Evolutionary conservation across 2,888 invertebrate genomes (phyloP).

Genomic region (Tinea pellionella): DNA sequence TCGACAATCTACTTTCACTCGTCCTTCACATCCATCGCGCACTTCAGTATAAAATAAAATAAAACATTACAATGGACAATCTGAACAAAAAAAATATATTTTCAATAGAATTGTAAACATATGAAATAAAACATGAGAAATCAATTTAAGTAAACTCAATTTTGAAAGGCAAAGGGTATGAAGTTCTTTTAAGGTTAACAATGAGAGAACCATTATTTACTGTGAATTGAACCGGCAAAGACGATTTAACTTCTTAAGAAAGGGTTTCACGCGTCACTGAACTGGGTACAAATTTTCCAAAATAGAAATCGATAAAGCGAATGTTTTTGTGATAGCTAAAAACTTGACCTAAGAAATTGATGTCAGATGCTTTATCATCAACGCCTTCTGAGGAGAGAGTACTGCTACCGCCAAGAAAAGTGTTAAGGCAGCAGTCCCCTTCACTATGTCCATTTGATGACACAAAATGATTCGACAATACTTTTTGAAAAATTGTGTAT

Average conservation of each 20-base stretch:
- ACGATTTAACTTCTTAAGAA: conserved; percentile 45
- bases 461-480: no score
- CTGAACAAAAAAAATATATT: not conserved
- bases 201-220: conserved; percentile 39
- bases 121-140: not conserved
- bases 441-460: no score
- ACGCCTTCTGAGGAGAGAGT: no score
- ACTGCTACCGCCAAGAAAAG: no score
- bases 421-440: no score
- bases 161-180: conserved; percentile 2
- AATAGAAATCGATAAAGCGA: conserved; percentile 3
- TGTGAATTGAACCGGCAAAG: conserved; percentile 42
- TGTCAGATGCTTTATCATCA: no score
- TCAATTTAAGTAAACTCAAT: conserved; percentile 3
- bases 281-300: conserved; percentile 10
- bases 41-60: no score
- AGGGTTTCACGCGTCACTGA: conserved; percentile 21
- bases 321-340: not conserved
- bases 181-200: conserved; percentile 26
- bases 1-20: not conserved
- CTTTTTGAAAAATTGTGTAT: no score
- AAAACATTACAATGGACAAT: not conserved
- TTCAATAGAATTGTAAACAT: not conserved
- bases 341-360: not conserved
- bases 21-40: no score